These are phyloP conservation scores for Leptoclinus maculatus DNA, from an alignment of 2,797 vertebrate species.

Conservation along the genomic window DNA sequence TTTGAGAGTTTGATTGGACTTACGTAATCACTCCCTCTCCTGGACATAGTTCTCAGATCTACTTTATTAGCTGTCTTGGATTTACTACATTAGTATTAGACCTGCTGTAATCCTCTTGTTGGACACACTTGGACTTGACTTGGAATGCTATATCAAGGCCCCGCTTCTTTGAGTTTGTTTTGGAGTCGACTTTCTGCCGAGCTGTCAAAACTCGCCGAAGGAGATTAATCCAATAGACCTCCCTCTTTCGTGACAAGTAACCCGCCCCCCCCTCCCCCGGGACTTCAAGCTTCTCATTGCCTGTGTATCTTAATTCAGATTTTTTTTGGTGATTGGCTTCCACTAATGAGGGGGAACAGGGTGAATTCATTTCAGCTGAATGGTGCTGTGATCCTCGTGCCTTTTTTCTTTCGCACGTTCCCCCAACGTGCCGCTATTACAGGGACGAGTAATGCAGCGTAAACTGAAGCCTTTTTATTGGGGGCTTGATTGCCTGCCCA, in stretches of 20 bases:
- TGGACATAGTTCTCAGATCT: not conserved
- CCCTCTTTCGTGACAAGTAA: slow-evolving; percentile 16
- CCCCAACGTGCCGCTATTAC: not conserved
- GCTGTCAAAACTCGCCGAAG: slow-evolving; percentile 42
- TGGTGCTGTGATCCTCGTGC: slow-evolving; percentile 17
- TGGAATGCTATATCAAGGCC: slow-evolving; percentile 34
- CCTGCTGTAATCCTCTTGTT: slow-evolving; percentile 12
- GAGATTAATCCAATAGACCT: slow-evolving; percentile 45
- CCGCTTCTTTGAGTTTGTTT: slow-evolving; percentile 38
- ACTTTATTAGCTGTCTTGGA: not conserved
- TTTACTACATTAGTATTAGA: not conserved
- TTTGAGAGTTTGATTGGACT: not conserved
- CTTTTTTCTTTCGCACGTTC: slow-evolving; percentile 11
- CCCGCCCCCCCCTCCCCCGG: slow-evolving; percentile 15
- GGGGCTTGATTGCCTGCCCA: not conserved
- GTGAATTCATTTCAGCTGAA: slow-evolving; percentile 25
- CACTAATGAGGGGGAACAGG: slow-evolving; percentile 34
- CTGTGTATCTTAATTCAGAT: slow-evolving; percentile 12
- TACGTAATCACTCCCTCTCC: not conserved
- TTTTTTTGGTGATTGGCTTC: slow-evolving; percentile 37
- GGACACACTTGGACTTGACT: slow-evolving; percentile 23
- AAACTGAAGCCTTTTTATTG: not conserved
- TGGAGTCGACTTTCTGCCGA: slow-evolving; percentile 26
- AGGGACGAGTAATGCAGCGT: not conserved
- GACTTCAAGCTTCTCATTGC: slow-evolving; percentile 25